Conservation (phyloP, 2,113 vertebrate species). For the Triplophysa dalaica region DNA sequence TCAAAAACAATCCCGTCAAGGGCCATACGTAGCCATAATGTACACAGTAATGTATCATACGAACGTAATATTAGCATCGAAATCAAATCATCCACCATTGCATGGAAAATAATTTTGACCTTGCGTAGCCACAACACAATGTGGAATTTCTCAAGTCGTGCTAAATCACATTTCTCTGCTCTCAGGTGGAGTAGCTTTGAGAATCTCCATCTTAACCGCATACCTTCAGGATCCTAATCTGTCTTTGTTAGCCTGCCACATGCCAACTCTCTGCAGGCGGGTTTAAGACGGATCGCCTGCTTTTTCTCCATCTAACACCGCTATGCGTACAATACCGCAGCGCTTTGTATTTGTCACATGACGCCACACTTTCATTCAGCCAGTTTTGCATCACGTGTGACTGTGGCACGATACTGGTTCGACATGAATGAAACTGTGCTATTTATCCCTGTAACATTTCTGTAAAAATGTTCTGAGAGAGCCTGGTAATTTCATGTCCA, state of each 20-base stretch:
- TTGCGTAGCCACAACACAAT: background rate
- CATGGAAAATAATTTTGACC: background rate
- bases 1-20: background rate
- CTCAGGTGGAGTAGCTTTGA: slow-evolving; percentile 50
- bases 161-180: slow-evolving; percentile 54
- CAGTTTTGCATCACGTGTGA: background rate
- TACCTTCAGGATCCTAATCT: slow-evolving; percentile 67
- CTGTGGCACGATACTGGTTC: background rate
- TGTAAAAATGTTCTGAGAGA: background rate
- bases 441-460: background rate
- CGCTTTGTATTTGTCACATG: slow-evolving; percentile 69
- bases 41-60: background rate
- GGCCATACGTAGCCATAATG: background rate
- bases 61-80: background rate
- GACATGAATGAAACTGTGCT: background rate
- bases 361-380: slow-evolving; percentile 53
- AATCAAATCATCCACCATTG: background rate
- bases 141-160: slow-evolving; percentile 56
- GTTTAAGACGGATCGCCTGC: slow-evolving; percentile 70
- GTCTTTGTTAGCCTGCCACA: slow-evolving; percentile 70
- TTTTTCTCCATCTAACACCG: slow-evolving; percentile 58
- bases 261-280: slow-evolving; percentile 58
- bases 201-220: slow-evolving; percentile 58
- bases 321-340: slow-evolving; percentile 58
- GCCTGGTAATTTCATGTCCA: background rate